Conservation (phyloP, 2,888 invertebrate species). For the Podotricha telesiphe region DNA sequence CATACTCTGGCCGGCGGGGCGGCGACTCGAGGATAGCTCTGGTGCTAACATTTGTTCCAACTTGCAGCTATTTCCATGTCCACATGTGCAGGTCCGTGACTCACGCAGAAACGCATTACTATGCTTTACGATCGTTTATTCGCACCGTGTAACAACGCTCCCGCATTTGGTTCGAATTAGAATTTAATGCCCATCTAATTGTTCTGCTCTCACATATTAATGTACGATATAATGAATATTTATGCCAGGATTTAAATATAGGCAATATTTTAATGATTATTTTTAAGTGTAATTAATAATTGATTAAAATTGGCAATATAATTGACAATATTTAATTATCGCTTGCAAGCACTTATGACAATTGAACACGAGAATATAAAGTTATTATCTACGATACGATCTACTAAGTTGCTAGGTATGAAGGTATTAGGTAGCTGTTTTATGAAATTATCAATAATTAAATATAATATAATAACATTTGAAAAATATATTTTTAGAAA, state of each 20-base stretch:
- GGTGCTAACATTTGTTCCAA: constrained; percentile 73
- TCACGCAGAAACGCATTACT: constrained; percentile 73
- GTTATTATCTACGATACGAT: no score
- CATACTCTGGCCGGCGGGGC: constrained; percentile 73
- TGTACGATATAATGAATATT: constrained; percentile 8
- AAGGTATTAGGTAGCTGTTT: no score
- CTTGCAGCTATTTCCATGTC: constrained; percentile 73
- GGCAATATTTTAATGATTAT: no score
- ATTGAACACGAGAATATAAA: background rate
- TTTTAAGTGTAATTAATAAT: background rate
- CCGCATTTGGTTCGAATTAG: constrained; percentile 64
- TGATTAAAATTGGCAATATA: no score
- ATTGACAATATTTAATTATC: no score
- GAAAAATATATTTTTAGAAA: no score
- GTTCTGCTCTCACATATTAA: constrained; percentile 44
- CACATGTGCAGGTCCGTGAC: constrained; percentile 74
- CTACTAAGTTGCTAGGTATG: no score
- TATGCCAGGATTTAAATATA: background rate
- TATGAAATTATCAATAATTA: no score
- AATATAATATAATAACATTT: no score
- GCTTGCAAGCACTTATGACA: background rate
- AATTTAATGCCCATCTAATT: constrained; percentile 63
- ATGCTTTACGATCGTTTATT: constrained; percentile 65
- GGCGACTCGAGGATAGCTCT: constrained; percentile 69
- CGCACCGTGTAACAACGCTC: constrained; percentile 50